Evolutionary conservation across 2,888 invertebrate genomes (phyloP), one percentile per base, ranked within the genome.

Genomic region (Aphidius colemani): DNA sequence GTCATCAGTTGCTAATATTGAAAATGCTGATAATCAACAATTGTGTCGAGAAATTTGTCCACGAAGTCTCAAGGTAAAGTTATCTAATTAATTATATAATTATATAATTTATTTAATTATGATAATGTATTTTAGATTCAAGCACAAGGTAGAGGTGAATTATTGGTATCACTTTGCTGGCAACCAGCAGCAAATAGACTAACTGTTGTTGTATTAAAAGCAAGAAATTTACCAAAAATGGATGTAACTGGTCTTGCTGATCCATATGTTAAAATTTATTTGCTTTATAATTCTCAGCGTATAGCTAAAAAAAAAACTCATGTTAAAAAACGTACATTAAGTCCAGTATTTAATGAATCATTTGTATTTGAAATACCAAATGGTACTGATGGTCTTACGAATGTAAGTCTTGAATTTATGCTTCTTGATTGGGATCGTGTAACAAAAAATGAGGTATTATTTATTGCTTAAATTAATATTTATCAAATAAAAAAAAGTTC

Each of bases 281-380:
- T 98, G 74, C 86, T 97, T 61, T 96, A 94, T 85, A 96, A 98
- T 84, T 95, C 95, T n/a, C 97, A 98, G 81, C 90, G 98, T 70
- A 94, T 98, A 75, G 95, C 96, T 57, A 99, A 98, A 87, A 98
- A 98, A 88, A 98, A 98, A 87, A 98, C 98, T 0, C 98, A 98
- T 83, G 97, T 98, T 57, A 98, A 98, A 88, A 98, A 97, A 83
- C 89, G 97, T 63, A 98, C 98, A 1, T 86, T 97, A 74, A 96
- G 96, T 85, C 99, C 98, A 0, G 97, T 99, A 63, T 99, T 97
- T 87, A 99, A 99, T 85, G 98, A 99, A 85, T 96, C 96, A 61
- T 98, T 99, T 84, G 94, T 96, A 61, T 98, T 98, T 82, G 98
- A 98, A 77, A 94, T 98, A 71, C 97, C 96, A 13, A 89, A 91